phyloP scores from a whole-genome alignment of 2,797 vertebrate species.

The Trematomus bernacchii region DNA sequence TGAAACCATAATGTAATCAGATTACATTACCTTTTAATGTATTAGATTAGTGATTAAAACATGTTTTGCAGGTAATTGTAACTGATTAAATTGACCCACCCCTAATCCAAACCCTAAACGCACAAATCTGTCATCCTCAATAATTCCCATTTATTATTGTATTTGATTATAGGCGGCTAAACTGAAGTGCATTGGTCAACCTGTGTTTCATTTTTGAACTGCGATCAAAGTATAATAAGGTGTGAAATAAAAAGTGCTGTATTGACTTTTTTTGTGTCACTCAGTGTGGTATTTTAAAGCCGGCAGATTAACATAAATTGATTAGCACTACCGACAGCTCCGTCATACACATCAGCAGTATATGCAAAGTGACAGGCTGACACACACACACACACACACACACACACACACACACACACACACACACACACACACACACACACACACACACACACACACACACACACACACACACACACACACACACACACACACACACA shows the following conservation, averaged over 20 bases:
- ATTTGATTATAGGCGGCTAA: neutral
- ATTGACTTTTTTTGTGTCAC: conserved; percentile 17
- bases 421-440: conserved; percentile 39
- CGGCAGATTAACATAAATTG: conserved; percentile 59
- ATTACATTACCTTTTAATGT: neutral
- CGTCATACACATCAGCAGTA: conserved; percentile 75
- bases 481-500: conserved; percentile 6
- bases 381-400: conserved; percentile 59
- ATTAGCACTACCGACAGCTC: conserved; percentile 58
- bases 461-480: conserved; percentile 30
- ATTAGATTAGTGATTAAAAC: too few species aligned
- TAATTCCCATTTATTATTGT: neutral
- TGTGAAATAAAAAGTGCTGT: neutral
- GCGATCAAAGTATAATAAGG: neutral
- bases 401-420: neutral
- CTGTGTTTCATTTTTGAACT: neutral
- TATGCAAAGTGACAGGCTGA: conserved; percentile 80
- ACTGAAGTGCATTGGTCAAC: neutral
- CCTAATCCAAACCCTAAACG: too few species aligned
- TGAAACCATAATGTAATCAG: neutral
- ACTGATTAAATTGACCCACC: too few species aligned
- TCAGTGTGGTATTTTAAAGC: conserved; percentile 26
- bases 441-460: conserved; percentile 23
- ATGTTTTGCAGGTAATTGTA: too few species aligned
- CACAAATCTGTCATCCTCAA: neutral